A percentile compares a stretch with the other conserved stretches of the same genome.
Conservation (phyloP, 2,797 vertebrate species). For the Rhinophrynus dorsalis region DNA sequence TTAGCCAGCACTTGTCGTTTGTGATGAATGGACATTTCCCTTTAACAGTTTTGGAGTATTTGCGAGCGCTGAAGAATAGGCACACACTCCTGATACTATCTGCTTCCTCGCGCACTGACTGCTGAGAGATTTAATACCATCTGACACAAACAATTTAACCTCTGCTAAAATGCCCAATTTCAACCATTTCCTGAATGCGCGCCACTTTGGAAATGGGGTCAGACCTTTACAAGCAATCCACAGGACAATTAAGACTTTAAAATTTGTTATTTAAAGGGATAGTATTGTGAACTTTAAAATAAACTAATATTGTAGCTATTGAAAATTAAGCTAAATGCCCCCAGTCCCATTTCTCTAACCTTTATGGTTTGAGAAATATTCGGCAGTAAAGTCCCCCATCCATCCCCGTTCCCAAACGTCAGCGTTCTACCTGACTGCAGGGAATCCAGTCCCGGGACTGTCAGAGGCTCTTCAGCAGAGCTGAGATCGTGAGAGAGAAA, state of each 20-base stretch:
- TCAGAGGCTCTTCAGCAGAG: too few relatives aligned
- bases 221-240: slow-evolving; percentile 43
- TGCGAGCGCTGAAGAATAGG: slow-evolving; percentile 65
- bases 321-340: too few relatives aligned
- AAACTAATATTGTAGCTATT: too few relatives aligned
- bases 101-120: slow-evolving; percentile 63
- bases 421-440: too few relatives aligned
- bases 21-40: slow-evolving; percentile 62
- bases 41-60: slow-evolving; percentile 65
- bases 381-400: too few relatives aligned
- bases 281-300: too few relatives aligned
- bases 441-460: too few relatives aligned
- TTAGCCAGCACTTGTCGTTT: slow-evolving; percentile 59
- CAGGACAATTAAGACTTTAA: background rate
- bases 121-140: slow-evolving; percentile 62
- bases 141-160: slow-evolving; percentile 60
- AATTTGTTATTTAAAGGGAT: too few relatives aligned
- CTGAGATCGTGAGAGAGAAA: too few relatives aligned
- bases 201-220: slow-evolving; percentile 63
- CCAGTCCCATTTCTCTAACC: too few relatives aligned
- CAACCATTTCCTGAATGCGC: slow-evolving; percentile 67
- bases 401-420: too few relatives aligned
- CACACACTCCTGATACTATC: slow-evolving; percentile 52
- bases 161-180: slow-evolving; percentile 59
- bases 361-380: too few relatives aligned